Base-by-base conservation (phyloP, 2,888 invertebrate species). In the Chouioia cunea region DNA sequence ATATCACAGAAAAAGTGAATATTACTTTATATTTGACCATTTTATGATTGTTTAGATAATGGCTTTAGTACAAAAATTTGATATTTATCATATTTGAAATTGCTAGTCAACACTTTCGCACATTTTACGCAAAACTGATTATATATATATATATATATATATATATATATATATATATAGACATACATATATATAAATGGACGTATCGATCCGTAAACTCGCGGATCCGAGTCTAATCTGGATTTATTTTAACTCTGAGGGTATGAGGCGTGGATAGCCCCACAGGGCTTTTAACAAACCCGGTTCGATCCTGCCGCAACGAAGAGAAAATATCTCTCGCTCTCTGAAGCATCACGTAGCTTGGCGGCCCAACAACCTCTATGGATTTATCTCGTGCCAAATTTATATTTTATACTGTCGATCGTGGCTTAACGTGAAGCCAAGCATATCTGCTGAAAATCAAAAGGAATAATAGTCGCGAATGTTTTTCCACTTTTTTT, bases 331-430 rank as follows among this genome's bases (percentile, higher is more conserved):
- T 72, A 73, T 74, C 69, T 36, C 36, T 72, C 73, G 66, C 62
- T 60, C 75, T 65, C 54, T 62, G 71, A 70, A 71, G 71, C 74
- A 73, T 75, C 76, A 75, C 75, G 76, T 76, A 72, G 63, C 60
- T 48, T 16, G 46, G 47, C 59, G 12, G 43, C 66, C 27, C 23
- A 47, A 27, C 22, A 22, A 43, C 64, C 52, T 20, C 60, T 64
- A 62, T 73, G 65, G 73, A 77, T 77, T 75, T 75, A 76, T 76
- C 76, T 74, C 70, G 72, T 65, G 70, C 65, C 70, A 74, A 76
- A 75, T 76, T 76, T 77, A 77, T 76, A 77, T 77, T 76, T 77
- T 73, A 77, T 76, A 76, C 76, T 74, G 76, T 76, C 74, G 75
- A 75, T 76, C 73, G 75, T 63, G 76, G 74, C 74, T 76, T 73